These are phyloP conservation scores for Triops longicaudatus DNA, from an alignment of 1,140 invertebrate genomes.

Conservation along the genomic window DNA sequence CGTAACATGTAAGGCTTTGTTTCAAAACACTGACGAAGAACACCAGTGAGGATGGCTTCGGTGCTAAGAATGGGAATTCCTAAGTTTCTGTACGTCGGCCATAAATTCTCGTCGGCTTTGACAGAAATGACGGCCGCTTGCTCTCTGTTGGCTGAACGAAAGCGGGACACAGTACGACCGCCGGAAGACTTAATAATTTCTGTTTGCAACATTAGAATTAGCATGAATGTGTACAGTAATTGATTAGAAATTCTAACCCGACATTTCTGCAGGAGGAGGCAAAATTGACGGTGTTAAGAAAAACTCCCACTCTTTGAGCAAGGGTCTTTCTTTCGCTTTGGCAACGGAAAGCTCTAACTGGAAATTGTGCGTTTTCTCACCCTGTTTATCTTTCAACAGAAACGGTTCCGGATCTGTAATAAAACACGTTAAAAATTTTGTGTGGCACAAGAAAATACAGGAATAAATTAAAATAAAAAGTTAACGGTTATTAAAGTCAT, in stretches of 20 bases:
- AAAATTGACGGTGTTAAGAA: constrained; percentile 41
- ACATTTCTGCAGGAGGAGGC: constrained; percentile 41
- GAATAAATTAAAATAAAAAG: neutral
- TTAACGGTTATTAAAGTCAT: too few relatives aligned
- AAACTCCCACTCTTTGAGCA: constrained; percentile 40
- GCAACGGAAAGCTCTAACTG: constrained; percentile 39
- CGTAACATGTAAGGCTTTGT: constrained; percentile 30
- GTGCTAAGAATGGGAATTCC: constrained; percentile 38
- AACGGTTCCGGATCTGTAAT: constrained; percentile 37
- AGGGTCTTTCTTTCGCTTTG: constrained; percentile 35
- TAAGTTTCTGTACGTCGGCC: constrained; percentile 37
- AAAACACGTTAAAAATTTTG: neutral
- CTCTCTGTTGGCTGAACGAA: neutral
- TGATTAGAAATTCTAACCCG: constrained; percentile 37
- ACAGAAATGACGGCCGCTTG: constrained; percentile 40
- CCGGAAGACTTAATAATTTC: constrained; percentile 22
- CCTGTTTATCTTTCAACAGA: constrained; percentile 40
- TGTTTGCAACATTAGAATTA: neutral
- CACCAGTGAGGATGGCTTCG: constrained; percentile 43
- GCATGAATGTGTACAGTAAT: neutral
- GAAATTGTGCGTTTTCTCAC: constrained; percentile 42
- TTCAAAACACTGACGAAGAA: constrained; percentile 42
- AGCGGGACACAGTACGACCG: neutral
- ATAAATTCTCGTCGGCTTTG: constrained; percentile 37
- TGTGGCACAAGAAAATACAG: neutral